Conservation (phyloP, 2,888 invertebrate genomes). For the Leucozona laternaria region DNA sequence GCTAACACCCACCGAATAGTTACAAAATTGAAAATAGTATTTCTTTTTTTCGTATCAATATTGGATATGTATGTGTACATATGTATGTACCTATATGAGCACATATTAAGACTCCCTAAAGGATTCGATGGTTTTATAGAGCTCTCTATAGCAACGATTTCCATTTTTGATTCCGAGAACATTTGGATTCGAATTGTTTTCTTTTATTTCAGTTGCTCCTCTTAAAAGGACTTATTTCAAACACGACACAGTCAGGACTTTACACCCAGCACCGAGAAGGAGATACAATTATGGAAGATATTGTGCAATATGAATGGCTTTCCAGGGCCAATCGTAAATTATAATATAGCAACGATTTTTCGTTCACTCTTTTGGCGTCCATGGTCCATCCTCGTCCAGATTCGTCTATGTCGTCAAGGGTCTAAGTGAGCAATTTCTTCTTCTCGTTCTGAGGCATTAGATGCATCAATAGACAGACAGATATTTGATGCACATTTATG, state of each 20-base stretch:
- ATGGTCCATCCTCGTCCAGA: constrained; percentile 59
- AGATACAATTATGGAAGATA: constrained; percentile 72
- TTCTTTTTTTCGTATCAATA: constrained; percentile 54
- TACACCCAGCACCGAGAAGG: not conserved
- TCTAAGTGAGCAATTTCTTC: constrained; percentile 13
- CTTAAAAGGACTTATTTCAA: constrained; percentile 58
- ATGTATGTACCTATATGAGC: not conserved
- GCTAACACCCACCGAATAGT: constrained; percentile 49
- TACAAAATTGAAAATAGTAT: constrained; percentile 72
- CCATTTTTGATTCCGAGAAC: constrained; percentile 54
- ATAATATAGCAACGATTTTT: constrained; percentile 67
- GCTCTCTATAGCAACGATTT: constrained; percentile 50
- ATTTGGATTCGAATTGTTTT: not conserved
- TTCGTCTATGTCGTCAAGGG: constrained; percentile 33
- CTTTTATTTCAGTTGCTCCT: not conserved
- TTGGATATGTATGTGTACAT: constrained; percentile 28
- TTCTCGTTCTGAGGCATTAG: constrained; percentile 16
- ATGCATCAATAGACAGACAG: constrained; percentile 21
- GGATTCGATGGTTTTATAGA: constrained; percentile 9
- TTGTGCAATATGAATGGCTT: constrained; percentile 70
- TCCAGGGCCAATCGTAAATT: constrained; percentile 71
- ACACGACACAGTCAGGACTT: constrained; percentile 40
- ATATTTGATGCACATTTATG: constrained; percentile 52
- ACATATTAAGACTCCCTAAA: constrained; percentile 48
- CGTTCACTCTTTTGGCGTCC: constrained; percentile 57